Percentiles rank a stretch among this genome's conserved stretches.
Conservation (phyloP, 2,113 vertebrate species). For the Parus major region DNA sequence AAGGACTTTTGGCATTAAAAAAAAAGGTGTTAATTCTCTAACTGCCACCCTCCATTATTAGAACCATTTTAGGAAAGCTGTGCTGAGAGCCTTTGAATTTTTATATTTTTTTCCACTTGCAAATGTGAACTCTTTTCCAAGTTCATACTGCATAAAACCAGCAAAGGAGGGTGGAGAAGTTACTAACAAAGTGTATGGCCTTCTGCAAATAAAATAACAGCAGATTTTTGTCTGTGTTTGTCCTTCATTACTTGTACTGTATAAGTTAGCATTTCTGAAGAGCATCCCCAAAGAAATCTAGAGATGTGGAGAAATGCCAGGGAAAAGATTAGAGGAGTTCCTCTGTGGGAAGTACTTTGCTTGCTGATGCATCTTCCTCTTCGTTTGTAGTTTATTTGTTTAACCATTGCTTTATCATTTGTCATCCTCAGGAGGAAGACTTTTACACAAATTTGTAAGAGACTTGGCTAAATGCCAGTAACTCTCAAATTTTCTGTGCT, state of each 20-base stretch:
- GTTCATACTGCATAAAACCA: neutral
- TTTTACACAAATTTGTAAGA: neutral
- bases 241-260: neutral
- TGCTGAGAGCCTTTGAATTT: neutral
- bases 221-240: neutral
- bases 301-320: neutral
- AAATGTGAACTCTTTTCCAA: neutral
- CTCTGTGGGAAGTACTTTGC: neutral
- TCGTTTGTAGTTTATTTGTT: neutral
- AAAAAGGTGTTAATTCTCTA: neutral
- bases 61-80: neutral
- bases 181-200: neutral
- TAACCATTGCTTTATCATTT: neutral
- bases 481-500: neutral
- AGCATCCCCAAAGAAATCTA: neutral
- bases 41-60: neutral
- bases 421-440: neutral
- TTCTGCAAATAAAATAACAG: neutral
- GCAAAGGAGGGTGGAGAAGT: neutral
- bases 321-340: neutral
- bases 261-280: neutral
- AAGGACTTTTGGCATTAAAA: neutral
- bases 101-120: neutral
- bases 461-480: neutral
- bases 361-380: neutral